phyloP scores from a whole-genome alignment of 2,797 vertebrate genomes.

The Siniperca scherzeri region DNA sequence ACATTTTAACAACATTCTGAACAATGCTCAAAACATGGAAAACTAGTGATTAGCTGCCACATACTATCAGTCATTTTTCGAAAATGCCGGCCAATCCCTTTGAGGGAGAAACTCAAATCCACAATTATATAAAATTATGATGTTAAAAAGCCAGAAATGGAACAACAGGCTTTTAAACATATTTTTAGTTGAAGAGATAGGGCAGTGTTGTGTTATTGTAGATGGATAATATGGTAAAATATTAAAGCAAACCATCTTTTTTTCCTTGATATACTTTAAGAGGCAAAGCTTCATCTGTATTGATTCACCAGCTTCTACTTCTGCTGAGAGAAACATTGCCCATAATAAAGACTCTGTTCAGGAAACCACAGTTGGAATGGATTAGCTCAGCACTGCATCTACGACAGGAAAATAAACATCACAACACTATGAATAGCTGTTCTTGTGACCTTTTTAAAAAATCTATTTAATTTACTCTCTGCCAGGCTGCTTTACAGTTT shows the following conservation, averaged over 20 bases:
- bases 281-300: slow-evolving; percentile 29
- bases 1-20: not conserved
- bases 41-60: not conserved
- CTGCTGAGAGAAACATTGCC: slow-evolving; percentile 29
- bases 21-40: not conserved
- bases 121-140: not conserved
- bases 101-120: not conserved
- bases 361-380: slow-evolving; percentile 11
- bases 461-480: slow-evolving; percentile 16
- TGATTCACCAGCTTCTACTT: slow-evolving; percentile 19
- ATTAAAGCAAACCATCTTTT: slow-evolving; percentile 14
- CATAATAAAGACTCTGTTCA: slow-evolving; percentile 20
- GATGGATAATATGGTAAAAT: slow-evolving; percentile 6
- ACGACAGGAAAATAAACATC: slow-evolving; percentile 30
- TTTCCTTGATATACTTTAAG: not conserved
- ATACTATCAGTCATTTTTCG: not conserved
- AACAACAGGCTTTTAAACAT: not conserved
- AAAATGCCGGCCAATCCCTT: not conserved
- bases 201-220: not conserved
- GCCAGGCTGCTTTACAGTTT: slow-evolving; percentile 1
- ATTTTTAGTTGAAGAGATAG: not conserved
- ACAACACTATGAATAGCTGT: not conserved
- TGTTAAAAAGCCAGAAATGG: not conserved
- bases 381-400: slow-evolving; percentile 19
- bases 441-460: slow-evolving; percentile 33